Evolutionary conservation across 1,140 invertebrate genomes (phyloP).

Genomic region (Drosophila sp.): DNA sequence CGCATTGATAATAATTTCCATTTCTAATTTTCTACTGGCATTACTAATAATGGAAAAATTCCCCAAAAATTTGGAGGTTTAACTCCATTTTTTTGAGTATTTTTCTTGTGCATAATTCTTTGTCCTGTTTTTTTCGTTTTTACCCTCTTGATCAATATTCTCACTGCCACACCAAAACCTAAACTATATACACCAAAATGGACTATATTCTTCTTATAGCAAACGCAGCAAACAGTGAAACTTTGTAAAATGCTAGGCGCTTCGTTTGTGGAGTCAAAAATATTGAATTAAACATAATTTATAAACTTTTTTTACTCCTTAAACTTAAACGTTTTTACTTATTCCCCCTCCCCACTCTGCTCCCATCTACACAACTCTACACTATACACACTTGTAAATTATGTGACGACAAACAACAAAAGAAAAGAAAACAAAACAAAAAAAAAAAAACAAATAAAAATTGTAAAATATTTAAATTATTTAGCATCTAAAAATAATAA

Average conservation of each 20-base stretch:
- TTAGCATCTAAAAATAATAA: constrained; percentile 47
- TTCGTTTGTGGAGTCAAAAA: constrained; percentile 16
- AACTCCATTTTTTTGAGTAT: constrained; percentile 2
- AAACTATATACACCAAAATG: constrained; percentile 18
- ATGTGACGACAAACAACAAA: constrained; percentile 62
- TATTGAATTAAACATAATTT: not conserved
- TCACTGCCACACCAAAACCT: constrained; percentile 48
- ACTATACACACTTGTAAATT: constrained; percentile 70
- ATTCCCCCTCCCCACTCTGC: constrained; percentile 14
- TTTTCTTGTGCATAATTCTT: constrained; percentile 18
- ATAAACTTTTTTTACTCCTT: constrained; percentile 46
- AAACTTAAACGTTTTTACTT: constrained; percentile 60
- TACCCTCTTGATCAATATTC: not conserved
- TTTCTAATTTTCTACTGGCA: not conserved
- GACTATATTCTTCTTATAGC: constrained; percentile 11
- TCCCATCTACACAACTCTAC: constrained; percentile 14
- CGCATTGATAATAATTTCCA: not conserved
- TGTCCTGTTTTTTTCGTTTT: not conserved
- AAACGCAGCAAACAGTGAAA: constrained; percentile 39
- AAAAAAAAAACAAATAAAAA: constrained; percentile 19
- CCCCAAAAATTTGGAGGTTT: not conserved
- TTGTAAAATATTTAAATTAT: constrained; percentile 64
- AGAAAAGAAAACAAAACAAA: constrained; percentile 3
- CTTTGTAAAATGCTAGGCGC: constrained; percentile 62
- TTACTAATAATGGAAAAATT: not conserved